phyloP scores from a whole-genome alignment of 2,888 invertebrate genomes.

The Drosophila peninsularis region DNA sequence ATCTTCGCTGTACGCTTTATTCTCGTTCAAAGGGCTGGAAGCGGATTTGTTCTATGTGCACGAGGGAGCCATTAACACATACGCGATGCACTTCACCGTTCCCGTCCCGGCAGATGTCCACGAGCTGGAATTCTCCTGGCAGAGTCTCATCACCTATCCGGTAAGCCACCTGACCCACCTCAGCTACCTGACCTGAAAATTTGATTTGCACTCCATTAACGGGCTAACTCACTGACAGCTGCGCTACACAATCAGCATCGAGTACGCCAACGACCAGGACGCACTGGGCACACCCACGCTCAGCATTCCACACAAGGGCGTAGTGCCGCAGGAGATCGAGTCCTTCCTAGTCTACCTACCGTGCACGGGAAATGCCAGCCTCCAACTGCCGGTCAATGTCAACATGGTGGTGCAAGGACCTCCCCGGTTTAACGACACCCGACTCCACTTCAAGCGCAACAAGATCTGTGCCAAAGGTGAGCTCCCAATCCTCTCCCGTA shows the following conservation, averaged over 20 bases:
- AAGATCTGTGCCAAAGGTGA: conserved; percentile 93
- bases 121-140: conserved; percentile 94
- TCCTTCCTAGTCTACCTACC: conserved; percentile 92
- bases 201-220: conserved; percentile 78
- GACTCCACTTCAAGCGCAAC: conserved; percentile 91
- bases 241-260: conserved; percentile 85
- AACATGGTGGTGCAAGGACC: conserved; percentile 92
- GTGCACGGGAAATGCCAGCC: conserved; percentile 91
- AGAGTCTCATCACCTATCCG: conserved; percentile 90
- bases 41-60: conserved; percentile 93
- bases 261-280: conserved; percentile 86
- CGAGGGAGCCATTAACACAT: conserved; percentile 93
- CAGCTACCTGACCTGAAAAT: conserved; percentile 34
- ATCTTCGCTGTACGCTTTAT: neutral
- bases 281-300: conserved; percentile 92
- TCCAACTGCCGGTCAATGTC: conserved; percentile 92
- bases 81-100: conserved; percentile 93
- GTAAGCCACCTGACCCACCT: conserved; percentile 86
- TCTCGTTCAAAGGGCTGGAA: conserved; percentile 87
- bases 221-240: conserved; percentile 60
- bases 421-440: conserved; percentile 89
- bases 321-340: conserved; percentile 91
- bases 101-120: conserved; percentile 92
- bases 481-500: conserved; percentile 10
- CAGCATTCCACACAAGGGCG: conserved; percentile 92